These are phyloP conservation scores for Enteromius paludinosus DNA, from an alignment of 2,797 vertebrate species.

Conservation along the genomic window DNA sequence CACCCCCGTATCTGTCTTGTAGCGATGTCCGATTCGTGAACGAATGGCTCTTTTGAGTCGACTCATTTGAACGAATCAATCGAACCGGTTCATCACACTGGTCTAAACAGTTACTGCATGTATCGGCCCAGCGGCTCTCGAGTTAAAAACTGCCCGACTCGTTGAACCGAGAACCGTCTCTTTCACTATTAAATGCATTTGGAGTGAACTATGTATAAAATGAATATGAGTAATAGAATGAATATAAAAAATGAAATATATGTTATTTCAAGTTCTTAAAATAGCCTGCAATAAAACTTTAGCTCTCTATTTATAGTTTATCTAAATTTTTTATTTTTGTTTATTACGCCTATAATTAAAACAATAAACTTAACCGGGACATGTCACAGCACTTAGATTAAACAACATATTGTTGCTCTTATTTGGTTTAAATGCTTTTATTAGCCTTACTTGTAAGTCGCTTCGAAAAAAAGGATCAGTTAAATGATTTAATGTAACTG, in stretches of 20 bases:
- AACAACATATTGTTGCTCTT: neutral
- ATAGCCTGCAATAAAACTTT: too few species aligned
- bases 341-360: too few species aligned
- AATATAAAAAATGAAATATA: too few species aligned
- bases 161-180: neutral
- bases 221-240: neutral
- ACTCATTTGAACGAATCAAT: neutral
- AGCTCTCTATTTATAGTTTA: too few species aligned
- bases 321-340: too few species aligned
- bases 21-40: constrained; percentile 47
- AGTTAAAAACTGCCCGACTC: constrained; percentile 1
- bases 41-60: neutral
- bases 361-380: neutral
- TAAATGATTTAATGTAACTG: neutral
- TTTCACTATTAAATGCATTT: neutral
- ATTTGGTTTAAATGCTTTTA: neutral
- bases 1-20: constrained; percentile 76
- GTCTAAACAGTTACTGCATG: neutral
- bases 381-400: neutral
- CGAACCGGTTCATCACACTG: neutral
- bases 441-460: neutral
- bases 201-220: neutral
- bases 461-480: neutral
- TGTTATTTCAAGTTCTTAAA: too few species aligned
- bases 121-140: neutral